Conservation (phyloP, 1,140 invertebrate genomes). For the Laupala kohalensis region DNA sequence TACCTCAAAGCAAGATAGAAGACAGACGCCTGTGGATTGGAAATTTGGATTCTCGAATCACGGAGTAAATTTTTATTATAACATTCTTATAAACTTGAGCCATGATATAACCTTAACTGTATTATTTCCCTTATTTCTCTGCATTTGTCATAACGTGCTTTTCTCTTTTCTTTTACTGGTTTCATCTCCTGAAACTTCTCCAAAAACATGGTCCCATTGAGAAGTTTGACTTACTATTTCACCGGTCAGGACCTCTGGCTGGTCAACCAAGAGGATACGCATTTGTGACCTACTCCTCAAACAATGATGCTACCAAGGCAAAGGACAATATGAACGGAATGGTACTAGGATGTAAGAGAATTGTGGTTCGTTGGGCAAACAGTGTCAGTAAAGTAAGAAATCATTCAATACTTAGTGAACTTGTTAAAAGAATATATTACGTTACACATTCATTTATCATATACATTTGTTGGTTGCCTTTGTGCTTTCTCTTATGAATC, state of each 20-base stretch:
- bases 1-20: slow-evolving; percentile 39
- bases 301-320: slow-evolving; percentile 48
- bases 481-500: too few relatives aligned
- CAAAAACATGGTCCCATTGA: slow-evolving; percentile 82
- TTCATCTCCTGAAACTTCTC: slow-evolving; percentile 85
- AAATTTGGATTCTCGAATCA: slow-evolving; percentile 72
- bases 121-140: neutral
- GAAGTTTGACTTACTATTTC: slow-evolving; percentile 89
- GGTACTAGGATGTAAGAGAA: slow-evolving; percentile 53
- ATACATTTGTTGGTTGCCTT: too few relatives aligned
- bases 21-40: slow-evolving; percentile 78
- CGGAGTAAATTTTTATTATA: slow-evolving; percentile 65
- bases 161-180: slow-evolving; percentile 49
- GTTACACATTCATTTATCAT: too few relatives aligned
- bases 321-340: slow-evolving; percentile 60
- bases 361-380: slow-evolving; percentile 72
- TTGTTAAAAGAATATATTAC: too few relatives aligned
- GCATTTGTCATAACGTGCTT: neutral
- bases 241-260: slow-evolving; percentile 71
- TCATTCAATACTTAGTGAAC: neutral
- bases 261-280: slow-evolving; percentile 86
- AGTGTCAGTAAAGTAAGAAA: slow-evolving; percentile 48
- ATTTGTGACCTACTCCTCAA: slow-evolving; percentile 67
- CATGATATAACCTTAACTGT: neutral
- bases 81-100: neutral